A percentile compares a stretch with the other conserved stretches of the same genome.
Conservation (phyloP, 2,113 vertebrate genomes). For the Probosciger aterrimus region DNA sequence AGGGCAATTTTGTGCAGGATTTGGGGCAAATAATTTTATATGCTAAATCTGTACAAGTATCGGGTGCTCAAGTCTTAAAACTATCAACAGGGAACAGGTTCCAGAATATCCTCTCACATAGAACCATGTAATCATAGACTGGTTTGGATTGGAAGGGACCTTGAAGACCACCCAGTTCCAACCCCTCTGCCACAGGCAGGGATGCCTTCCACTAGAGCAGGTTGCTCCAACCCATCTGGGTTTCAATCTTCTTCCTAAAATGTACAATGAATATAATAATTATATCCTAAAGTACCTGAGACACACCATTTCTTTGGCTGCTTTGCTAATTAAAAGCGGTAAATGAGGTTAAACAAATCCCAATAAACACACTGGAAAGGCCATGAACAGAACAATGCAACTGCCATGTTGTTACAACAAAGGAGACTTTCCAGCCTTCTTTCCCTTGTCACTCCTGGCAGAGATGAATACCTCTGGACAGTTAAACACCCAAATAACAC, state of each 20-base stretch:
- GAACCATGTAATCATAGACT: not conserved
- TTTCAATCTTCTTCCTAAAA: not conserved
- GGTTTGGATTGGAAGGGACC: not conserved
- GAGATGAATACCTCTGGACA: not conserved
- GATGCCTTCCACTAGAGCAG: not conserved
- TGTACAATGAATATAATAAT: not conserved
- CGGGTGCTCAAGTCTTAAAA: not conserved
- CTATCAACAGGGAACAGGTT: not conserved
- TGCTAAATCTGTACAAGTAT: not conserved
- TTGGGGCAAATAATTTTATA: not conserved
- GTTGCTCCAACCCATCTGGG: not conserved
- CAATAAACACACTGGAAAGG: not conserved
- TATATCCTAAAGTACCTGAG: not conserved
- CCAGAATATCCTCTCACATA: not conserved
- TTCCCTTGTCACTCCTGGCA: not conserved
- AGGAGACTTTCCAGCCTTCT: not conserved
- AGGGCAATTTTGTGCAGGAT: not conserved
- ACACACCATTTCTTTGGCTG: not conserved
- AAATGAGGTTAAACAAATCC: not conserved
- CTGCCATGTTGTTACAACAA: not conserved
- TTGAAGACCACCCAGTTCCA: not conserved
- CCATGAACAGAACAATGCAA: not conserved
- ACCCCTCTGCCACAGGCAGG: not conserved
- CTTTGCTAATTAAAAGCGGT: not conserved
- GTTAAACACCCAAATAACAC: not conserved